These are phyloP conservation scores for Polyommatus iphigenia DNA, from an alignment of 2,888 invertebrate species.

Conservation along the genomic window DNA sequence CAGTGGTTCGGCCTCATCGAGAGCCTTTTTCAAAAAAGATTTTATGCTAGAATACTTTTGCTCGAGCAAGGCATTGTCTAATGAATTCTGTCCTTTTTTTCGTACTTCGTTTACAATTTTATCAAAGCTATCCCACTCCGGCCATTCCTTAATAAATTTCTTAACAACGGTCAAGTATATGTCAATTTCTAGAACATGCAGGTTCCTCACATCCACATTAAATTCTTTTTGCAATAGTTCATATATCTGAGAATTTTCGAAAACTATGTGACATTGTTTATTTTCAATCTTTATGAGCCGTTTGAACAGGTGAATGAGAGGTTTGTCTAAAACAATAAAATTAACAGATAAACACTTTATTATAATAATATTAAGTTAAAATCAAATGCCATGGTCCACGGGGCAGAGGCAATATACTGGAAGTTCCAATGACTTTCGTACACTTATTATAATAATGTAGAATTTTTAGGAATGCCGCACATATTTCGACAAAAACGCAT, in stretches of 20 bases:
- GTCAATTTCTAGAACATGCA: slow-evolving; percentile 58
- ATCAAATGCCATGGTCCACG: no score
- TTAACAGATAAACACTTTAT: background rate
- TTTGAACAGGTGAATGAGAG: slow-evolving; percentile 59
- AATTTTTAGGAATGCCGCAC: no score
- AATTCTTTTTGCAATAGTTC: slow-evolving; percentile 61
- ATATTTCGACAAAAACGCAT: no score
- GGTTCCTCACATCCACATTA: slow-evolving; percentile 46
- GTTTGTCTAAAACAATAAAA: slow-evolving; percentile 53
- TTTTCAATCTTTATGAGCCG: slow-evolving; percentile 55
- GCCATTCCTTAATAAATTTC: slow-evolving; percentile 67
- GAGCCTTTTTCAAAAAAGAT: slow-evolving; percentile 50
- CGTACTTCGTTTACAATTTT: slow-evolving; percentile 49
- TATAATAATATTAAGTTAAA: no score
- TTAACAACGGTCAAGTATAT: slow-evolving; percentile 64
- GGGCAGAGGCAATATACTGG: no score
- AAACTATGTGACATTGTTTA: slow-evolving; percentile 55
- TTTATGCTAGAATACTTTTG: slow-evolving; percentile 56
- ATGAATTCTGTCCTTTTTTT: slow-evolving; percentile 41
- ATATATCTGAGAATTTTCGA: slow-evolving; percentile 62
- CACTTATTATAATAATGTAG: no score
- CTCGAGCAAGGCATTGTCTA: slow-evolving; percentile 49
- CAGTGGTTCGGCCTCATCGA: slow-evolving; percentile 48
- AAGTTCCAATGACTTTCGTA: no score
- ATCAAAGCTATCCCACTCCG: slow-evolving; percentile 65